phyloP scores from a whole-genome alignment of 2,113 vertebrate species.

The Prunella fulvescens region DNA sequence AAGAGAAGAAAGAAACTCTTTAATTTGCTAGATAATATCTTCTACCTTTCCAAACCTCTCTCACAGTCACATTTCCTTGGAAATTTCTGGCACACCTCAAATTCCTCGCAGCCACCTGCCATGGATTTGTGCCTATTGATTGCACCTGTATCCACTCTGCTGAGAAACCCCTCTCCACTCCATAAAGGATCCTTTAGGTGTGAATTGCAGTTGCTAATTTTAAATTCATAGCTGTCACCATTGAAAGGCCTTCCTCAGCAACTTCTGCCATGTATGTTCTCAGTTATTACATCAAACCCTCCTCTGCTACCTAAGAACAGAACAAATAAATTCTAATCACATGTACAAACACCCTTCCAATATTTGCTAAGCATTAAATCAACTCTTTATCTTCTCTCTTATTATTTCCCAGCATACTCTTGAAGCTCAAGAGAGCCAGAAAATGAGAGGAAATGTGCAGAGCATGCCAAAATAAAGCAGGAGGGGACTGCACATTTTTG shows the following conservation, averaged over 20 bases:
- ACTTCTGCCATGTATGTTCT: slow-evolving; percentile 8
- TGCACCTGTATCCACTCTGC: background rate
- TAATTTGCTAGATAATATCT: background rate
- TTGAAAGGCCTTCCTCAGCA: slow-evolving; percentile 30
- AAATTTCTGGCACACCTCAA: background rate
- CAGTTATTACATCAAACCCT: slow-evolving; percentile 16
- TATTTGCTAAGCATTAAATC: slow-evolving; percentile 63
- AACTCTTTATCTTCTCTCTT: slow-evolving; percentile 49
- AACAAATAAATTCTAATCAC: slow-evolving; percentile 64
- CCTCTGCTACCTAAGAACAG: background rate
- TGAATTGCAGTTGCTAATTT: slow-evolving; percentile 4
- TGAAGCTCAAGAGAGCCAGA: slow-evolving; percentile 36
- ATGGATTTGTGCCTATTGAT: background rate
- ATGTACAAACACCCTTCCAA: slow-evolving; percentile 27
- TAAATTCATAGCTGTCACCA: slow-evolving; percentile 19
- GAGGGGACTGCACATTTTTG: background rate
- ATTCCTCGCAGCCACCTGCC: background rate
- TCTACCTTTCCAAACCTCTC: background rate
- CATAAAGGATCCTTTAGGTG: background rate
- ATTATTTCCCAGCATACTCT: slow-evolving; percentile 47
- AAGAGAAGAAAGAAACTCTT: background rate
- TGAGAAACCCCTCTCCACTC: background rate
- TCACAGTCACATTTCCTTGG: background rate
- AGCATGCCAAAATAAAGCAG: background rate
- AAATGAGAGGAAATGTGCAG: slow-evolving; percentile 22